phyloP scores from a whole-genome alignment of 1,140 invertebrate species.

The Drusus annulatus region DNA sequence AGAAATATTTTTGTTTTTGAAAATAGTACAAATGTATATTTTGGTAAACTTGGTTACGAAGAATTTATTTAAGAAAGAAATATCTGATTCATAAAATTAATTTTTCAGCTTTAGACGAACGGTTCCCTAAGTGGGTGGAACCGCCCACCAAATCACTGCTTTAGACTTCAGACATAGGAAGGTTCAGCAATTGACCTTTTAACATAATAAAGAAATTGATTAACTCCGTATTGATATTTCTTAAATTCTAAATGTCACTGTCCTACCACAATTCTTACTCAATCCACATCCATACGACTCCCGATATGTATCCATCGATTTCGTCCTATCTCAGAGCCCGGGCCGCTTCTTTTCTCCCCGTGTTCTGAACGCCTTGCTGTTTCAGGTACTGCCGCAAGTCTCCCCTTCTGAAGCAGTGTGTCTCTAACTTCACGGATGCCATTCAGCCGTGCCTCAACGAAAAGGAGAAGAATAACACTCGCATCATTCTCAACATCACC shows the following conservation, averaged over 20 bases:
- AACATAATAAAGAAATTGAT: too few relatives aligned
- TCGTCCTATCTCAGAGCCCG: too few relatives aligned
- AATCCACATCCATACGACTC: background rate
- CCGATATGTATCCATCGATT: too few relatives aligned
- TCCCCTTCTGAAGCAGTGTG: conserved; percentile 73
- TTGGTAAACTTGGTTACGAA: too few relatives aligned
- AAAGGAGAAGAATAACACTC: conserved; percentile 73
- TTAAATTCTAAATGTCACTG: background rate
- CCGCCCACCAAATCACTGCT: too few relatives aligned
- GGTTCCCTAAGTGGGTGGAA: background rate
- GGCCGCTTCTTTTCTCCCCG: too few relatives aligned
- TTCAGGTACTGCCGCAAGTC: conserved; percentile 79
- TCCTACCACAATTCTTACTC: too few relatives aligned
- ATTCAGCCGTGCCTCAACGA: conserved; percentile 76
- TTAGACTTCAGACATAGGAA: too few relatives aligned
- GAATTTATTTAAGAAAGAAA: background rate
- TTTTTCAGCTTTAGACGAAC: background rate
- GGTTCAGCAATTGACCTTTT: too few relatives aligned
- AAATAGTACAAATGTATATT: too few relatives aligned
- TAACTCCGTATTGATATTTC: background rate
- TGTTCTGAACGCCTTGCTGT: conserved; percentile 52
- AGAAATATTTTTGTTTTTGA: too few relatives aligned
- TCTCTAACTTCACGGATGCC: conserved; percentile 73
- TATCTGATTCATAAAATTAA: background rate
- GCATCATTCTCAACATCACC: conserved; percentile 76